phyloP scores from a whole-genome alignment of 2,888 invertebrate genomes.

The Ametastegia equiseti region DNA sequence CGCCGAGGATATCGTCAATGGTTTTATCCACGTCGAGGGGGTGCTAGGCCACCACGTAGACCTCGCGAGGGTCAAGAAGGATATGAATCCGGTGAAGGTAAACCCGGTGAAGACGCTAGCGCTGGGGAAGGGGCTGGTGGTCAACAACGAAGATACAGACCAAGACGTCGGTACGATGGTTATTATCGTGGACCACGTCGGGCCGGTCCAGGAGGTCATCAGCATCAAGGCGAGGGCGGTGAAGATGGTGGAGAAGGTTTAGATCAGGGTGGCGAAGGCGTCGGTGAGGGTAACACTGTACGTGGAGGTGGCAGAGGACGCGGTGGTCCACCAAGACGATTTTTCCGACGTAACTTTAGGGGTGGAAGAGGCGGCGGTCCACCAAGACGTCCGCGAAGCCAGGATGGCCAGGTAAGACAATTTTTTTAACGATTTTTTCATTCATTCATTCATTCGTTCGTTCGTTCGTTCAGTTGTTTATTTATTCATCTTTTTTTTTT shows the following conservation, averaged over 20 bases:
- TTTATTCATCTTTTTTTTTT: neutral
- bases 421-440: neutral
- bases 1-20: conserved; percentile 85
- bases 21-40: conserved; percentile 81
- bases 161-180: conserved; percentile 75
- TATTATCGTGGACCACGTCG: conserved; percentile 76
- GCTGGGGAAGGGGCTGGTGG: conserved; percentile 71
- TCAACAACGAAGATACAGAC: conserved; percentile 76
- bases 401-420: conserved; percentile 73
- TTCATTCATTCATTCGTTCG: neutral
- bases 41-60: conserved; percentile 79
- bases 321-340: conserved; percentile 79
- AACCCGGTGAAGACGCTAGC: conserved; percentile 74
- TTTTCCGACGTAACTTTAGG: conserved; percentile 87
- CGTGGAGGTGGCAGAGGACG: conserved; percentile 74
- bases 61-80: conserved; percentile 76
- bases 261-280: conserved; percentile 65
- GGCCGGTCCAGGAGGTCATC: conserved; percentile 70
- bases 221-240: conserved; percentile 72
- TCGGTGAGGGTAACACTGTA: conserved; percentile 60
- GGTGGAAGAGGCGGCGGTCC: conserved; percentile 81
- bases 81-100: conserved; percentile 66
- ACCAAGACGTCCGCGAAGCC: conserved; percentile 77
- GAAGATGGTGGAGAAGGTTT: conserved; percentile 69
- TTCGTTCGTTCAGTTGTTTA: neutral